A percentile compares a stretch with the other conserved stretches of the same genome.
phyloP scores from a whole-genome alignment of 2,113 vertebrate genomes.

The Cyanoderma ruficeps region DNA sequence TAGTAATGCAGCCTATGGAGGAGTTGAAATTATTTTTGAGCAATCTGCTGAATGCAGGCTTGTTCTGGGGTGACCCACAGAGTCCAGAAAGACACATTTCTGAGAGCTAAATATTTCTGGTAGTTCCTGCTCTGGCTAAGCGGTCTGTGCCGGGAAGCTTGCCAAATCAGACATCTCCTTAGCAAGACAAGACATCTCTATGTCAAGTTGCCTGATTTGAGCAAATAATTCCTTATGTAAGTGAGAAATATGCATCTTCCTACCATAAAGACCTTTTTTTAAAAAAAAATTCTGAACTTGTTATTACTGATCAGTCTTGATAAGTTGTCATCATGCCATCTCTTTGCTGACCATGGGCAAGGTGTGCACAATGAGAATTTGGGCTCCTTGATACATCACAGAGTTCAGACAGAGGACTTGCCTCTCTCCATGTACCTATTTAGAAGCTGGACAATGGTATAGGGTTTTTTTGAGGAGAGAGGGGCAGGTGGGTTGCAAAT shows the following conservation, averaged over 20 bases:
- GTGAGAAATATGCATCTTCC: not conserved
- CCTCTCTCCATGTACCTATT: not conserved
- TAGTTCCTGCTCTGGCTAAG: not conserved
- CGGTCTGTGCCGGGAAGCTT: accelerated
- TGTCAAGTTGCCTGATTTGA: not conserved
- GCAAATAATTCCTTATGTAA: not conserved
- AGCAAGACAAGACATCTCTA: not conserved
- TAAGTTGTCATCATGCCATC: not conserved
- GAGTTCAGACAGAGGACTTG: not conserved
- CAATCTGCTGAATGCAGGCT: not conserved
- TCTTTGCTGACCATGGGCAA: not conserved
- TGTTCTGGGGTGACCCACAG: not conserved
- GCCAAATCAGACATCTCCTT: not conserved
- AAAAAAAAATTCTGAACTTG: not conserved
- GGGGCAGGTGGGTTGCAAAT: not conserved
- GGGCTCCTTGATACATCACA: not conserved
- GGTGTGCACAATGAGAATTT: not conserved
- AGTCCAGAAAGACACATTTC: not conserved
- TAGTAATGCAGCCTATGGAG: not conserved
- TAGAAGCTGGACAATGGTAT: not conserved
- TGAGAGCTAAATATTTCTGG: not conserved
- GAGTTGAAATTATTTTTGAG: not conserved
- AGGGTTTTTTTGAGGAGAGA: not conserved
- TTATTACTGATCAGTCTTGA: not conserved
- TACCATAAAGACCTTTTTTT: not conserved